Conservation (phyloP, 2,888 invertebrate species). For the Ornithoptera alexandrae region DNA sequence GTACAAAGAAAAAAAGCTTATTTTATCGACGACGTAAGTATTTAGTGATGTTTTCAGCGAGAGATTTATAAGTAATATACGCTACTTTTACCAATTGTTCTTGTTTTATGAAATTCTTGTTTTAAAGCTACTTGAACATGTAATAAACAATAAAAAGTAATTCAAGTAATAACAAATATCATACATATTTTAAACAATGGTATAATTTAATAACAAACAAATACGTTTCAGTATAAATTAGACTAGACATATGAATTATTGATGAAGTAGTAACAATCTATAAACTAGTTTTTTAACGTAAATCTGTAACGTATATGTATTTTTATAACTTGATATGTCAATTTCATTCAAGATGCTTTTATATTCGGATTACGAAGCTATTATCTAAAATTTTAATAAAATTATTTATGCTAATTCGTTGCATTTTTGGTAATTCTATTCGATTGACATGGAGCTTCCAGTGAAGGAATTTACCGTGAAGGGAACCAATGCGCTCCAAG, state of each 20-base stretch:
- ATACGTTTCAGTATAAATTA: not conserved
- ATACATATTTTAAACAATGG: not conserved
- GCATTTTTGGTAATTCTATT: not conserved
- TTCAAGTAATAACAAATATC: not conserved
- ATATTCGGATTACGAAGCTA: not conserved
- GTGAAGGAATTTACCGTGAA: too few relatives aligned
- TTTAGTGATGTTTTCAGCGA: too few relatives aligned
- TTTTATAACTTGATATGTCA: not conserved
- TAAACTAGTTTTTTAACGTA: conserved; percentile 2
- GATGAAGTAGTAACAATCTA: not conserved
- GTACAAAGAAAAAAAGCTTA: too few relatives aligned
- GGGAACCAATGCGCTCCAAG: too few relatives aligned
- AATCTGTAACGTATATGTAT: not conserved
- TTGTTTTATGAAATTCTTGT: not conserved
- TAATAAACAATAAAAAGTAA: not conserved
- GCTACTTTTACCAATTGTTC: too few relatives aligned
- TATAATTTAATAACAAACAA: not conserved
- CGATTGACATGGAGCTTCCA: too few relatives aligned
- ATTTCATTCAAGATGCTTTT: not conserved
- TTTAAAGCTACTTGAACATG: not conserved
- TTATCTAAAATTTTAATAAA: not conserved
- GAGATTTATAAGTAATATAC: too few relatives aligned
- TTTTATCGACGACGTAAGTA: too few relatives aligned
- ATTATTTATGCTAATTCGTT: not conserved
- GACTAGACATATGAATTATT: conserved; percentile 1